Base-by-base conservation (phyloP, 1,140 invertebrate species). In the Phenacoccus solenopsis region DNA sequence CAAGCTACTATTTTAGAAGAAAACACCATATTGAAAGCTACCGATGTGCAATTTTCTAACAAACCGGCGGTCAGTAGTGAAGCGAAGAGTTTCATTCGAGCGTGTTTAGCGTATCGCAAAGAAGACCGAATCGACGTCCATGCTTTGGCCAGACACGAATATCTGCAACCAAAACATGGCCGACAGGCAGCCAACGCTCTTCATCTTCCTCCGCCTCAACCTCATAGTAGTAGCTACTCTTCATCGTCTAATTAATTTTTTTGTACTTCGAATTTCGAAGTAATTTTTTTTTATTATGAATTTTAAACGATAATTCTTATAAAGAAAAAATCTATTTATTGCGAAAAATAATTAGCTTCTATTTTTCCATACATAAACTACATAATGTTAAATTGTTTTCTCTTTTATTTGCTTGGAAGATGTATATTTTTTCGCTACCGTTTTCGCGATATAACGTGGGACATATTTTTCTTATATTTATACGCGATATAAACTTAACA, bases 1-100 rank as follows among this genome's bases (percentile, higher is more conserved):
- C 97, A 99, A 85, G 96, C 96, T 70, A 98, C 96, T 72, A 99
- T 99, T 78, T 84, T 99, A 78, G 96, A 99, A 84, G 96, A 99
- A 81, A 98, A 98, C 80, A 99, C 96, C 70, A 99, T 99, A 80
- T 82, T 99, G 71, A 99, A 99, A 84, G 97, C 97, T 69, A 98
- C 93, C 72, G 96, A 98, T 81, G 96, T 99, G 76, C 93, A 96
- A 81, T 99, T 99, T 82, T 94, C 96, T 72, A 92, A 94, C 79
- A 98, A 98, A 84, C 97, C 97, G 73, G 92, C 93, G 74, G 94
- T 98, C 78, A 95, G 91, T 78, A 90, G 90, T 81, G 95, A 98
- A 87, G 96, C 96, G 75, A 98, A 98, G 94, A 93, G 92, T 83
- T 98, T 99, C 81, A 98, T 99, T 80, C 86, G 95, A 73, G 88